Percentiles rank a stretch among this genome's conserved stretches.
These are phyloP conservation scores for Calliopum simillimum DNA, from an alignment of 2,888 invertebrate species.

Conservation along the genomic window DNA sequence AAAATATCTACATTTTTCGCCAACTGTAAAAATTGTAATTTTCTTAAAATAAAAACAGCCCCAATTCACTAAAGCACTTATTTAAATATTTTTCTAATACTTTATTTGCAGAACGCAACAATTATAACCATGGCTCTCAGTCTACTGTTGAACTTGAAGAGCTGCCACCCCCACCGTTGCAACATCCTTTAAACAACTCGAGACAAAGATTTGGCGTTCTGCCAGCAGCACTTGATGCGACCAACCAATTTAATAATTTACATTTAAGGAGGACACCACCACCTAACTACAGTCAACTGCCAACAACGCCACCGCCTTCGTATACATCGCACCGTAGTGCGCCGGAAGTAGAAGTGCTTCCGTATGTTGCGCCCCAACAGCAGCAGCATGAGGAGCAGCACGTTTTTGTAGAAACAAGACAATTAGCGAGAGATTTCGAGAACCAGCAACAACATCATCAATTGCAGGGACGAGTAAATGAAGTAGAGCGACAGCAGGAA, in stretches of 20 bases:
- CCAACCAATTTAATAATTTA: constrained; percentile 46
- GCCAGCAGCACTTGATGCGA: constrained; percentile 34
- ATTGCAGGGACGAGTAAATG: neutral
- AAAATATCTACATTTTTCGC: no score
- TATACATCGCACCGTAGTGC: constrained; percentile 49
- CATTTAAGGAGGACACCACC: constrained; percentile 52
- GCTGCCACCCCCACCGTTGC: constrained; percentile 22
- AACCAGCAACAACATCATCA: neutral
- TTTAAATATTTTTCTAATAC: constrained; percentile 15
- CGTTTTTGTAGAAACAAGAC: neutral
- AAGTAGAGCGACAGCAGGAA: constrained; percentile 8
- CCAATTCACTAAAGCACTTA: no score
- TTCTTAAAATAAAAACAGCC: no score
- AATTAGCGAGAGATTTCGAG: constrained; percentile 8
- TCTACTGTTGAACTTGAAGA: constrained; percentile 18
- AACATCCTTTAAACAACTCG: constrained; percentile 29
- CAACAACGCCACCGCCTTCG: constrained; percentile 63
- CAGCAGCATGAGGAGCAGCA: constrained; percentile 4
- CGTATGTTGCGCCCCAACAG: neutral
- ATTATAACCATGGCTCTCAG: constrained; percentile 19
- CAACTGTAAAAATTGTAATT: no score
- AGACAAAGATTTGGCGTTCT: constrained; percentile 39
- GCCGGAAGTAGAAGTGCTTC: constrained; percentile 21
- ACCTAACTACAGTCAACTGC: constrained; percentile 55
- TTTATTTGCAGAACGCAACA: constrained; percentile 42